phyloP scores from a whole-genome alignment of 1,140 invertebrate species.

The Laodelphax striatellus region DNA sequence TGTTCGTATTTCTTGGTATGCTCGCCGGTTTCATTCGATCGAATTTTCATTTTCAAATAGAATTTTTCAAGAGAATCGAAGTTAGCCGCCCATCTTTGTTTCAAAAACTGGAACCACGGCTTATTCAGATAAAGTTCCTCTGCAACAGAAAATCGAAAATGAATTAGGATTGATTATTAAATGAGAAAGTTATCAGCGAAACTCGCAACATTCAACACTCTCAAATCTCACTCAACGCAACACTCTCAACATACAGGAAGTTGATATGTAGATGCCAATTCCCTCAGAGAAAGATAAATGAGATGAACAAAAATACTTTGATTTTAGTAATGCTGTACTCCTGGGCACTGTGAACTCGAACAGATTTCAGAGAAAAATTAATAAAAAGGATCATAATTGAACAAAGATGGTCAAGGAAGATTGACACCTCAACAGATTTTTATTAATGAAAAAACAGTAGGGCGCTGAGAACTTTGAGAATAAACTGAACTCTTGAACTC shows the following conservation, averaged over 20 bases:
- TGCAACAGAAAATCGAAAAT: conserved; percentile 25
- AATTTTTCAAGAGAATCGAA: conserved; percentile 85
- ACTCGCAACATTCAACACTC: neutral
- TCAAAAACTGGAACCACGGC: conserved; percentile 75
- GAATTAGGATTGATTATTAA: conserved; percentile 7
- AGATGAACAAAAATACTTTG: no score
- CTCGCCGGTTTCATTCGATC: conserved; percentile 76
- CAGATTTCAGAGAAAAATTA: no score
- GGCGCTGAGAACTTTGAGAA: no score
- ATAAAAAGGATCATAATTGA: no score
- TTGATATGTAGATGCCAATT: neutral
- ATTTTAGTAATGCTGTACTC: no score
- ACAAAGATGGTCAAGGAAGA: no score
- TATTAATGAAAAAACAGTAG: no score
- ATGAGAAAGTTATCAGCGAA: no score
- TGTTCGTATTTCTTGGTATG: conserved; percentile 75
- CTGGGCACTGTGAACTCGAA: no score
- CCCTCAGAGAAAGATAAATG: no score
- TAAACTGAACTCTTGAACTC: no score
- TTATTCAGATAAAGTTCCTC: conserved; percentile 73
- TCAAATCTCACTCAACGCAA: neutral
- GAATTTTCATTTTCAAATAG: conserved; percentile 83
- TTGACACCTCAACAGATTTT: no score
- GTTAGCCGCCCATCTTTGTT: conserved; percentile 88
- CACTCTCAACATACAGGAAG: neutral